Percentiles rank a stretch among this genome's conserved stretches.
phyloP scores from a whole-genome alignment of 2,797 vertebrate genomes.

The Tapera naevia region DNA sequence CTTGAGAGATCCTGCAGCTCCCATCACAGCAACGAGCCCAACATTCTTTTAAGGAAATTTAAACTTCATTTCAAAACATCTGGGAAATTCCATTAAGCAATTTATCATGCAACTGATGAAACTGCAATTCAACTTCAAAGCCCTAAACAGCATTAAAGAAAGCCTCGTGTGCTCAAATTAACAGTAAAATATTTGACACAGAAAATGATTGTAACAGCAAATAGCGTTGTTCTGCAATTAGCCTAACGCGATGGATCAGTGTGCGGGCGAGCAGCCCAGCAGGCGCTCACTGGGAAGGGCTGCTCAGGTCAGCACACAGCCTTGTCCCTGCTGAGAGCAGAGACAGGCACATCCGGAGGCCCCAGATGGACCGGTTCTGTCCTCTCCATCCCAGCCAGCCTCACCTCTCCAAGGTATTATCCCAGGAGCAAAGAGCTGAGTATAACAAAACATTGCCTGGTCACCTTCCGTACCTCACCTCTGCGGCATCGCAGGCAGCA shows the following conservation, averaged over 20 bases:
- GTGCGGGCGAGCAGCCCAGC: not conserved
- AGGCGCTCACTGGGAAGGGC: not conserved
- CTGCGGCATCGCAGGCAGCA: not conserved
- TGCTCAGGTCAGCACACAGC: not conserved
- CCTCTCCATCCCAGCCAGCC: not conserved
- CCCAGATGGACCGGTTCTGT: not conserved
- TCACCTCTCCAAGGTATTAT: not conserved
- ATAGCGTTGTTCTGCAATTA: not conserved
- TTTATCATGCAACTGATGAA: constrained; percentile 65
- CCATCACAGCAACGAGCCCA: constrained; percentile 5
- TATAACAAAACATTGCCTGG: not conserved
- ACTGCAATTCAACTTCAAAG: constrained; percentile 60
- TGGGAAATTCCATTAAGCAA: constrained; percentile 51
- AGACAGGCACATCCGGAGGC: not conserved
- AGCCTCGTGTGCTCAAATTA: constrained; percentile 49
- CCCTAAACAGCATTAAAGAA: constrained; percentile 26
- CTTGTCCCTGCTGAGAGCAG: not conserved
- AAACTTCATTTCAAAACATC: constrained; percentile 50
- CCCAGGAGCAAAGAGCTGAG: not conserved
- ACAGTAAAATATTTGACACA: constrained; percentile 49
- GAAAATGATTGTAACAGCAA: constrained; percentile 14
- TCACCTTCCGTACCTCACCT: not conserved
- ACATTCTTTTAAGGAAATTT: constrained; percentile 26
- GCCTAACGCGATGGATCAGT: not conserved
- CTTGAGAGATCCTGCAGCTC: not conserved